phyloP scores from a whole-genome alignment of 2,113 vertebrate species.

The Gobio gobio region DNA sequence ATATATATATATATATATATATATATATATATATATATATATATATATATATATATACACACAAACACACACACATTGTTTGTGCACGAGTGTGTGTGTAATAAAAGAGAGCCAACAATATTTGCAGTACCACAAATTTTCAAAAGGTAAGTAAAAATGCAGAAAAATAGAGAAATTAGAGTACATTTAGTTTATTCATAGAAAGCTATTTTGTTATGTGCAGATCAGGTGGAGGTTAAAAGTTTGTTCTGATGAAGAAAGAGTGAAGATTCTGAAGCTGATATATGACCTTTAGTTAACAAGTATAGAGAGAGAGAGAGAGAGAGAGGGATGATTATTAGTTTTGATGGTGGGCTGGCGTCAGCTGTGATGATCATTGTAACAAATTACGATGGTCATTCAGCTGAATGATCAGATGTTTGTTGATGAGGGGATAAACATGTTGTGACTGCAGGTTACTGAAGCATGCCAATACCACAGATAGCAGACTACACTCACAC shows the following conservation, averaged over 20 bases:
- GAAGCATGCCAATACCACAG: constrained; percentile 31
- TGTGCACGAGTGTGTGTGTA: no score
- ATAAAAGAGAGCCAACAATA: background rate
- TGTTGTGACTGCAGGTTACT: constrained; percentile 38
- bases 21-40: no score
- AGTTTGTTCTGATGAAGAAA: no score
- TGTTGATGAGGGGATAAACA: background rate
- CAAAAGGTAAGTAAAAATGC: background rate
- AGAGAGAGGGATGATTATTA: background rate
- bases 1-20: no score
- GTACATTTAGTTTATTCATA: background rate
- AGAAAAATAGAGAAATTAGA: background rate
- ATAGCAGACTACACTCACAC: background rate
- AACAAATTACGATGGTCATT: background rate
- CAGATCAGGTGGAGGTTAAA: background rate
- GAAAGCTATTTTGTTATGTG: background rate
- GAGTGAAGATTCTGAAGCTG: background rate
- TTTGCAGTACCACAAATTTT: background rate
- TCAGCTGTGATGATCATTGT: background rate
- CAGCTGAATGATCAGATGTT: constrained; percentile 23
- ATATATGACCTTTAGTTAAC: background rate
- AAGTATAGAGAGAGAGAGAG: background rate
- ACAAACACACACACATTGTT: no score
- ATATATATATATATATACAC: no score
- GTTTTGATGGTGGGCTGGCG: background rate